Evolutionary conservation across 2,888 invertebrate genomes (phyloP).

Genomic region (Philaethria dido): DNA sequence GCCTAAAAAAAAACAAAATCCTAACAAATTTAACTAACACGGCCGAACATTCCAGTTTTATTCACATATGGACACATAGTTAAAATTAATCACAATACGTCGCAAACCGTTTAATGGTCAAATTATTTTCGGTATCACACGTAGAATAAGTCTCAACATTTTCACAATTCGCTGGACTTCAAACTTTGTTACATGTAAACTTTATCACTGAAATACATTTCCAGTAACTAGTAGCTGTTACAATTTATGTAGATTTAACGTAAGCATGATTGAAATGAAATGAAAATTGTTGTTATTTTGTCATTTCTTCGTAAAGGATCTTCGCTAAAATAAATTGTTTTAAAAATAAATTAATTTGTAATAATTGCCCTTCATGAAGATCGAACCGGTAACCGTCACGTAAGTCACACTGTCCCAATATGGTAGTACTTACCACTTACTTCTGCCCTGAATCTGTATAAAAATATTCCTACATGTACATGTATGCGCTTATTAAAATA

Average conservation of each 20-base stretch:
- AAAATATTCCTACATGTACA: too few species aligned
- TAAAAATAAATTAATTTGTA: too few species aligned
- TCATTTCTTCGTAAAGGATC: not conserved
- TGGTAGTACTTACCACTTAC: too few species aligned
- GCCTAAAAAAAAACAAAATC: too few species aligned
- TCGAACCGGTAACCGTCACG: too few species aligned
- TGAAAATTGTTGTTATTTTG: not conserved
- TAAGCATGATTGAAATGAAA: not conserved
- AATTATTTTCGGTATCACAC: conserved; percentile 20
- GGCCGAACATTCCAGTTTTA: not conserved
- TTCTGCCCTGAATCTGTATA: too few species aligned
- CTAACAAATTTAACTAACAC: too few species aligned
- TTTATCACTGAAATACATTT: not conserved
- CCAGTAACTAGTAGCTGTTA: not conserved
- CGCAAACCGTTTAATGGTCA: not conserved
- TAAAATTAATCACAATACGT: not conserved
- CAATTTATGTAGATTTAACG: not conserved
- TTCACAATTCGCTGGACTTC: conserved; percentile 49
- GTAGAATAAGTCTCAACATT: conserved; percentile 41
- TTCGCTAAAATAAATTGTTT: too few species aligned
- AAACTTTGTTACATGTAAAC: conserved; percentile 25
- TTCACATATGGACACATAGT: not conserved
- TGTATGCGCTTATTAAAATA: too few species aligned
- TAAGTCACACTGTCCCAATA: too few species aligned
- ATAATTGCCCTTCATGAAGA: too few species aligned